A percentile compares a stretch with the other conserved stretches of the same genome.
These are phyloP conservation scores for Heliconius aoede DNA, from an alignment of 2,888 invertebrate species.

Conservation along the genomic window DNA sequence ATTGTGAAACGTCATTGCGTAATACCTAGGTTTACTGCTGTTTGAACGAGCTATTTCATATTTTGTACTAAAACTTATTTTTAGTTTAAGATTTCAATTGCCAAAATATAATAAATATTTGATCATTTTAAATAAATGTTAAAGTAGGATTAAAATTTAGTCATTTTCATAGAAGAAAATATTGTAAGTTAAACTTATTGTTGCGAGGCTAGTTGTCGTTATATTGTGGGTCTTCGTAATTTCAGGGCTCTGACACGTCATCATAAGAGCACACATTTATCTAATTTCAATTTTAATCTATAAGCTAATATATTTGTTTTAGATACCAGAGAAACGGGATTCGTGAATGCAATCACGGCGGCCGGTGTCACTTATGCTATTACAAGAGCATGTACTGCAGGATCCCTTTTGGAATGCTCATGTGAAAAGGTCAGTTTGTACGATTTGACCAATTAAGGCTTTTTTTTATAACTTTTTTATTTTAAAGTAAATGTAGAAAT, in stretches of 20 bases:
- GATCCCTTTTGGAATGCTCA: constrained; percentile 92
- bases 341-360: constrained; percentile 95
- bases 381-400: constrained; percentile 94
- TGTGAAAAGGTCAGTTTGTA: constrained; percentile 87
- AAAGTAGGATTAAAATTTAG: not conserved
- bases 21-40: constrained; percentile 39
- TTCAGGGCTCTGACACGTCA: too few species aligned
- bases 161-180: not conserved
- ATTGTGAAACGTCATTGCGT: constrained; percentile 38
- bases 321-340: constrained; percentile 96
- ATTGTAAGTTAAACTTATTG: not conserved
- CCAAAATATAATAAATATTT: not conserved
- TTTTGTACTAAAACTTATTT: constrained; percentile 20
- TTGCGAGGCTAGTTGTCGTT: not conserved
- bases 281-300: not conserved
- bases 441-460: not conserved
- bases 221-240: too few species aligned
- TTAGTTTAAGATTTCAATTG: not conserved
- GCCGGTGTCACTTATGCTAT: constrained; percentile 95
- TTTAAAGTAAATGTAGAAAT: not conserved
- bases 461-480: not conserved
- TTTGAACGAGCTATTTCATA: constrained; percentile 24
- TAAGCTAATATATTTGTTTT: constrained; percentile 52
- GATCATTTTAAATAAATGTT: not conserved
- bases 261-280: not conserved